These are phyloP conservation scores for Jacana jacana DNA, from an alignment of 2,113 vertebrate species.

Conservation along the genomic window DNA sequence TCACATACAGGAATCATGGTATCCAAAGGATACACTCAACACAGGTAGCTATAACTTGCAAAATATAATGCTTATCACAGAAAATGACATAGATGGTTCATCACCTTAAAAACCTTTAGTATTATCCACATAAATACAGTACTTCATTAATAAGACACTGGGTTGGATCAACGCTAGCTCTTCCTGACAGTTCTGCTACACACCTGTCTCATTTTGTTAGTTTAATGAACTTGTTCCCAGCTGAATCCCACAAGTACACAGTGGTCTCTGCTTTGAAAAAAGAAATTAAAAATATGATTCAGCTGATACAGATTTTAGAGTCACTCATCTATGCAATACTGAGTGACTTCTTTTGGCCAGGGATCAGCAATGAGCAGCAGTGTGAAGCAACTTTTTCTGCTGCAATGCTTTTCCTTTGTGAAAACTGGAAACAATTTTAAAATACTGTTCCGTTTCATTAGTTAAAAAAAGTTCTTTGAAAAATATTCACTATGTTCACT, in stretches of 20 bases:
- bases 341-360: constrained; percentile 16
- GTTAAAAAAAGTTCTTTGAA: neutral
- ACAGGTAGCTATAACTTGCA: neutral
- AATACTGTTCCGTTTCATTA: neutral
- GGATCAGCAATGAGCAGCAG: neutral
- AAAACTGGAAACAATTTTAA: neutral
- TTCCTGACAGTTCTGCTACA: neutral
- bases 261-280: neutral
- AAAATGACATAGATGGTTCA: neutral
- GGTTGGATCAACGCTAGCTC: neutral
- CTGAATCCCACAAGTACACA: neutral
- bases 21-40: neutral
- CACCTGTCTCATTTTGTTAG: constrained; percentile 11
- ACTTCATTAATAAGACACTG: neutral
- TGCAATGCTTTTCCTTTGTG: neutral
- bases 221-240: constrained; percentile 9
- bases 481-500: neutral
- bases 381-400: neutral
- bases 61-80: neutral
- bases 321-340: neutral
- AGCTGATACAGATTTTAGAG: constrained; percentile 9
- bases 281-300: neutral
- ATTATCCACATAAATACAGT: neutral
- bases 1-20: neutral
- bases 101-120: neutral